These are phyloP conservation scores for Melanotaenia pygmaea DNA, from an alignment of 2,797 vertebrate genomes.

Conservation along the genomic window DNA sequence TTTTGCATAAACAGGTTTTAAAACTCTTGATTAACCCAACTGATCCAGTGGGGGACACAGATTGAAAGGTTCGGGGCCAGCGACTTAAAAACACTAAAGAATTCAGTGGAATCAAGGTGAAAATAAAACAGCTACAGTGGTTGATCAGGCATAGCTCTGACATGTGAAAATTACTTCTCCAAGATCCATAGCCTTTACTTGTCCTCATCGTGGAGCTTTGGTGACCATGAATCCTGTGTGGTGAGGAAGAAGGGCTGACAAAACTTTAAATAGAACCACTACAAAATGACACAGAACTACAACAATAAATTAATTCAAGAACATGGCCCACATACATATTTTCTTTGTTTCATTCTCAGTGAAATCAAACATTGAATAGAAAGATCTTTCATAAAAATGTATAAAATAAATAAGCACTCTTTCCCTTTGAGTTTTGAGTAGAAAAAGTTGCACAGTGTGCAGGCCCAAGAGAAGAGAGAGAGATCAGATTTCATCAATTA, in stretches of 20 bases:
- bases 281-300: slow-evolving; percentile 46
- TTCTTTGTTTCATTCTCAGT: slow-evolving; percentile 52
- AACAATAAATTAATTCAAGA: slow-evolving; percentile 75
- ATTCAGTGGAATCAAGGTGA: slow-evolving; percentile 11
- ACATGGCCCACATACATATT: slow-evolving; percentile 41
- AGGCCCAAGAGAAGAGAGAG: slow-evolving; percentile 58
- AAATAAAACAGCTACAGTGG: slow-evolving; percentile 34
- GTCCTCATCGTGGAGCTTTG: slow-evolving; percentile 33
- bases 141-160: slow-evolving; percentile 22
- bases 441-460: slow-evolving; percentile 88
- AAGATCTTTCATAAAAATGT: slow-evolving; percentile 97
- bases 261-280: slow-evolving; percentile 34
- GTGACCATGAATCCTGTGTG: slow-evolving; percentile 10
- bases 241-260: slow-evolving; percentile 22
- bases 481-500: slow-evolving; percentile 33
- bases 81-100: slow-evolving; percentile 30
- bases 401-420: slow-evolving; percentile 98
- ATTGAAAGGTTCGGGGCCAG: neutral
- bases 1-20: slow-evolving; percentile 26
- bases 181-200: slow-evolving; percentile 4
- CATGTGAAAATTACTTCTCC: slow-evolving; percentile 2
- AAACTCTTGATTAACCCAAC: slow-evolving; percentile 7
- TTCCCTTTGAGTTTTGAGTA: slow-evolving; percentile 88
- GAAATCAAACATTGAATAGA: slow-evolving; percentile 85
- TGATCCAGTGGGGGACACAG: slow-evolving; percentile 14